Evolutionary conservation across 2,797 vertebrate species (phyloP).

Genomic region (Tangara arthus): DNA sequence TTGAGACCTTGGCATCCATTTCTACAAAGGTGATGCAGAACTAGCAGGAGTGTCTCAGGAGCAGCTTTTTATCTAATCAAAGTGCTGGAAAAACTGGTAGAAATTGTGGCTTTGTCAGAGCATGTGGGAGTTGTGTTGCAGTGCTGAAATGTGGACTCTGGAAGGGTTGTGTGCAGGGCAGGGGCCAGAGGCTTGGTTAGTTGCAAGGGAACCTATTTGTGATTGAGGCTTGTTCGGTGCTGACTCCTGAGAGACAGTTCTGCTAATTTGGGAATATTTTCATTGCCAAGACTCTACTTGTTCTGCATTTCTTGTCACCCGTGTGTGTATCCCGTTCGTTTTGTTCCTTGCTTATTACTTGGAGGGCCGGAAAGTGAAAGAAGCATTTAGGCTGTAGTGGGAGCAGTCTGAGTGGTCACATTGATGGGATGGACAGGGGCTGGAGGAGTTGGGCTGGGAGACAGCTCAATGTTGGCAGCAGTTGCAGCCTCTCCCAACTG

Average conservation of each 20-base stretch:
- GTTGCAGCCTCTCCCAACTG: fast-evolving
- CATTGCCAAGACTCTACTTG: background rate
- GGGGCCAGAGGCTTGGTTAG: background rate
- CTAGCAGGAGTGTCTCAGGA: background rate
- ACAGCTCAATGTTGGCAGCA: background rate
- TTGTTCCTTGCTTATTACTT: background rate
- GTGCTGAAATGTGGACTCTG: fast-evolving
- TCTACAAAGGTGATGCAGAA: background rate
- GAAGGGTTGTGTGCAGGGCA: background rate
- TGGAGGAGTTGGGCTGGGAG: background rate
- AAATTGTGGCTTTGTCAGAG: background rate
- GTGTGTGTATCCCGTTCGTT: fast-evolving
- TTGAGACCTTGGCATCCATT: background rate
- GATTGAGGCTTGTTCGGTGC: fast-evolving
- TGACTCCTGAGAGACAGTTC: background rate
- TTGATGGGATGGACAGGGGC: background rate
- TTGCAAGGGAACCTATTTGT: background rate
- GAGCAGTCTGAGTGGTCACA: fast-evolving
- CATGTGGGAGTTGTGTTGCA: fast-evolving
- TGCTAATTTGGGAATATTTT: background rate
- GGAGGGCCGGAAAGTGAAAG: background rate
- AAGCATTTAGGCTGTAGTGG: background rate
- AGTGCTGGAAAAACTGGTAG: background rate
- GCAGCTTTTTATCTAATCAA: background rate
- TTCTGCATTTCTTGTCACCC: background rate